Conservation (phyloP, 2,888 invertebrate species). For the Standfussiana lucernea region DNA sequence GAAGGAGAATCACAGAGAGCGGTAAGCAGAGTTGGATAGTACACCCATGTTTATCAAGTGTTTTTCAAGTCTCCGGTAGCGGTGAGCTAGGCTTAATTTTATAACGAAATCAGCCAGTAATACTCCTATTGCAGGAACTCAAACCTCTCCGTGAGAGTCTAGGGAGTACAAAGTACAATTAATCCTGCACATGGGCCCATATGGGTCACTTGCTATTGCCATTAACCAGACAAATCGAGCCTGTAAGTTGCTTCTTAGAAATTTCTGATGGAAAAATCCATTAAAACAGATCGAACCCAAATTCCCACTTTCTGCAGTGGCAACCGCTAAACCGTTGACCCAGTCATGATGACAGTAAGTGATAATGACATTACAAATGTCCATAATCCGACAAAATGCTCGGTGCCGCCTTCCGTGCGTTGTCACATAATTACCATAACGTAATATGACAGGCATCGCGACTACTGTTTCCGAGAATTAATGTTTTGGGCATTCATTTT, state of each 20-base stretch:
- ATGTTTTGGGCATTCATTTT: conserved; percentile 17
- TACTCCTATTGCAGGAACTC: no score
- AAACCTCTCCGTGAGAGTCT: no score
- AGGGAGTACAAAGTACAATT: no score
- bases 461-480: conserved; percentile 41
- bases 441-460: conserved; percentile 52
- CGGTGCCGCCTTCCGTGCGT: conserved; percentile 18
- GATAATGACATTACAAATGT: conserved; percentile 62
- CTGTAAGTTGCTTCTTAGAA: no score
- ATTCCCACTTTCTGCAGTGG: no score
- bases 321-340: background rate
- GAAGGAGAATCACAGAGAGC: background rate
- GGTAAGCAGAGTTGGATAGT: background rate
- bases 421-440: conserved; percentile 64
- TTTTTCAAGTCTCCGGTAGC: background rate
- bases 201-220: no score
- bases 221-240: no score
- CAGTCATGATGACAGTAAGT: conserved; percentile 27
- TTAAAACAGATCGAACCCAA: background rate
- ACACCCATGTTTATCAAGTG: background rate
- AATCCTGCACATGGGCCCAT: no score
- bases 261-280: background rate
- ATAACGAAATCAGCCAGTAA: no score
- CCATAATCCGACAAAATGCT: conserved; percentile 49
- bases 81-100: no score